Conservation (phyloP, 2,113 vertebrate genomes). For the Zootoca vivipara region DNA sequence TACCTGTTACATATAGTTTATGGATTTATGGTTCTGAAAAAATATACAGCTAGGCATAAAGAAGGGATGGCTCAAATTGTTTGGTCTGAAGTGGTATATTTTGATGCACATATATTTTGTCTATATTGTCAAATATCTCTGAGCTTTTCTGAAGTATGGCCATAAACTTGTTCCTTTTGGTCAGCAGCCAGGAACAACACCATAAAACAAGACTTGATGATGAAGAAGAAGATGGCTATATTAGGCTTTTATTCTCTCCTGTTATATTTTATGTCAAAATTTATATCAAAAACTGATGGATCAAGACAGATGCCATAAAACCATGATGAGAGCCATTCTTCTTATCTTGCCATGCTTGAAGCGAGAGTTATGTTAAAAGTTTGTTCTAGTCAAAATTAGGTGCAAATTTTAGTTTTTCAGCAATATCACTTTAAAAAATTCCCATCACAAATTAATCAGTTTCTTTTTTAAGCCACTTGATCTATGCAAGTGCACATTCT, state of each 20-base stretch:
- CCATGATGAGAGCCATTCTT: constrained; percentile 1
- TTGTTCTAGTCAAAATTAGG: not conserved
- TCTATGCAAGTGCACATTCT: not conserved
- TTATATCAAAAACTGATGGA: constrained; percentile 6
- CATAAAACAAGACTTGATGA: not conserved
- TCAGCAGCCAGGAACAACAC: not conserved
- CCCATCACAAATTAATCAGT: not conserved
- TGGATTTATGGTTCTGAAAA: not conserved
- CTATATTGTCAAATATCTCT: not conserved
- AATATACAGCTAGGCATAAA: not conserved
- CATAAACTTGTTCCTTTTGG: not conserved
- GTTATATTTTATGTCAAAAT: constrained; percentile 24
- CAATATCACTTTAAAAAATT: not conserved
- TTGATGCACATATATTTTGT: not conserved
- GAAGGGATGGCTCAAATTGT: not conserved
- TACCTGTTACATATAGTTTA: not conserved
- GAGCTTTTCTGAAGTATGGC: not conserved
- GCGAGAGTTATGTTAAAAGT: not conserved
- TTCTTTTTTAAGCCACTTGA: not conserved
- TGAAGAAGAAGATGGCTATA: not conserved
- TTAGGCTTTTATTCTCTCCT: constrained; percentile 8
- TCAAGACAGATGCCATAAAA: constrained; percentile 7
- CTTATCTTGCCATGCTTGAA: not conserved
- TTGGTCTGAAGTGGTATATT: constrained; percentile 7
- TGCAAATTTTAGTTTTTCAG: not conserved